Percentiles rank a stretch among this genome's conserved stretches.
These are phyloP conservation scores for Protobothrops flavoviridis DNA, from an alignment of 2,113 vertebrate genomes.

Conservation along the genomic window DNA sequence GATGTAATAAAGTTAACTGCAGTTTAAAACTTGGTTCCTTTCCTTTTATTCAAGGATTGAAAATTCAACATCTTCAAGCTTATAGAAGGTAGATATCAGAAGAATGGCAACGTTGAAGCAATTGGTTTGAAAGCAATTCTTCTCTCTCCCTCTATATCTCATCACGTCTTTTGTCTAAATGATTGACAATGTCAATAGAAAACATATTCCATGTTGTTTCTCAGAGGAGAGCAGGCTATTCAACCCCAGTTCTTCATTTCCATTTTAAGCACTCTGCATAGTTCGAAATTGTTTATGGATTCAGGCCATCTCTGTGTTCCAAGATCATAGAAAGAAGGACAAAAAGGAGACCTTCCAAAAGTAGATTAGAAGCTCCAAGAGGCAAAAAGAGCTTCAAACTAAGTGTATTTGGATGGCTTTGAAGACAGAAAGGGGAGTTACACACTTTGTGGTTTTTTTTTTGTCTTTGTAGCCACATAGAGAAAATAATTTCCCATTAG, in stretches of 20 bases:
- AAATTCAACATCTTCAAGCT: conserved; percentile 22
- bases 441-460: not conserved
- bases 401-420: conserved; percentile 15
- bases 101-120: conserved; percentile 46
- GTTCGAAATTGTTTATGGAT: conserved; percentile 43
- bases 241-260: conserved; percentile 27
- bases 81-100: not conserved
- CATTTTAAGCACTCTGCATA: conserved; percentile 39
- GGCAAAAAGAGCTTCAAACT: conserved; percentile 12
- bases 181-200: conserved; percentile 33
- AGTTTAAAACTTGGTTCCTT: conserved; percentile 19
- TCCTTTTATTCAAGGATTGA: conserved; percentile 33
- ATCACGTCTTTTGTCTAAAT: conserved; percentile 30
- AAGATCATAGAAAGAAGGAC: conserved; percentile 13
- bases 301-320: not conserved
- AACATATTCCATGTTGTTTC: conserved; percentile 48
- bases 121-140: conserved; percentile 50
- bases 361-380: conserved; percentile 16
- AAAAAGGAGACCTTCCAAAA: not conserved
- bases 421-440: not conserved
- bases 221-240: conserved; percentile 21
- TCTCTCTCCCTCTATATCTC: conserved; percentile 10
- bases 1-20: not conserved
- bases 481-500: conserved; percentile 21
- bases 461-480: not conserved